Percentiles rank a stretch among this genome's conserved stretches.
Evolutionary conservation across 37 sponge, comb jelly and placozoan species (phyloP).

Genomic region (Aphrocallistes beatrix): DNA sequence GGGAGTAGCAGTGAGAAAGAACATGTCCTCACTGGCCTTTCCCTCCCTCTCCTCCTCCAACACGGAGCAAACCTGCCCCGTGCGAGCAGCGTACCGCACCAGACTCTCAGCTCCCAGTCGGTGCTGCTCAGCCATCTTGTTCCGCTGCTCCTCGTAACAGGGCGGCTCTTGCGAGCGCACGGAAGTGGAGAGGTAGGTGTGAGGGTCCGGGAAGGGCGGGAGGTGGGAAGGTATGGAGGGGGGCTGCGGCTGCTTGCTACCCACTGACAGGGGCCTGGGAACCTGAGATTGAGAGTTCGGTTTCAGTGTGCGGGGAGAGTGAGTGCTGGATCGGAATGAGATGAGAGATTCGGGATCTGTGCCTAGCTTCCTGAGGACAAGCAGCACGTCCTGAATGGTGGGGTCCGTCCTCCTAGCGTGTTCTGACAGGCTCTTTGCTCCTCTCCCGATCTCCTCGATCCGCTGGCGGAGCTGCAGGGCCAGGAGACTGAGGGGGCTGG

Average conservation of each 20-base stretch:
- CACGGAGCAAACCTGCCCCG: background rate
- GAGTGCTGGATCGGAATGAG: background rate
- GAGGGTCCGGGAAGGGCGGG: slow-evolving; percentile 2
- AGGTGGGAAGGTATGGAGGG: background rate
- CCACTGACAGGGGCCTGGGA: background rate
- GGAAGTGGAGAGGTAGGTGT: slow-evolving; percentile 10
- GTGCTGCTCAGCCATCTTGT: background rate
- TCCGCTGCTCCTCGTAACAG: background rate
- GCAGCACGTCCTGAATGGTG: background rate
- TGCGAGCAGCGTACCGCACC: background rate
- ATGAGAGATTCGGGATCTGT: background rate
- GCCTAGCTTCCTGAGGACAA: background rate
- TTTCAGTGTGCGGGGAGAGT: background rate
- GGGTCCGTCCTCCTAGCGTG: background rate
- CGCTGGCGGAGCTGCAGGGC: background rate
- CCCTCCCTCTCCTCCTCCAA: background rate
- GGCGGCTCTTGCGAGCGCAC: background rate
- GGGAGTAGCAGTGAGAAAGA: background rate
- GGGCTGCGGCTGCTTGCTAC: background rate
- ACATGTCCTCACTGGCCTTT: background rate
- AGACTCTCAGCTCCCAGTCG: background rate
- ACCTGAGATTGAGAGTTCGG: background rate
- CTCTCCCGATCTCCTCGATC: background rate
- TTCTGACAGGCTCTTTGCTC: background rate
- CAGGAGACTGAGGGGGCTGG: background rate